Evolutionary conservation across 92 coral and sea anemone genomes (phyloP), one percentile per base, ranked within the genome.

Genomic region (Epizoanthus rinbou): DNA sequence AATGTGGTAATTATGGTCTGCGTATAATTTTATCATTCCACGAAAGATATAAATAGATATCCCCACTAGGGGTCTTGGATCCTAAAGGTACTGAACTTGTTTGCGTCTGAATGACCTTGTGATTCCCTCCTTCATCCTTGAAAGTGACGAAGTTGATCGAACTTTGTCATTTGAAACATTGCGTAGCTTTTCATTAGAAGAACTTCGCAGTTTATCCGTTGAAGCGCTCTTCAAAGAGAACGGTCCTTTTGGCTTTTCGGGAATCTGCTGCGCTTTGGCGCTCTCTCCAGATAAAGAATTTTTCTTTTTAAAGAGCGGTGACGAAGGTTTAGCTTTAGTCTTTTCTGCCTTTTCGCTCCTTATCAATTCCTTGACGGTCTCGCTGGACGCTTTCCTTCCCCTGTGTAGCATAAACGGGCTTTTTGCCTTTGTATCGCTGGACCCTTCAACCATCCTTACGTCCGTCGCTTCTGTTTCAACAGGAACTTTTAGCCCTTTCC

Each of bases 221-320:
- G 82, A 41, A 47, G 82, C 52, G 28, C 71, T 62, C 45, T 22
- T 78, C 74, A 89, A 73, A 23, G 80, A 82, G 69, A 89, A 89
- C 43, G 92, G 92, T 75, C 92, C 92, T 74, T 85, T 89, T 7
- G 88, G 86, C 63, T 88, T 88, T 37, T 88, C 91, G 25, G 72
- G 74, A 16, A 58, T 9, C 58, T 69, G 71, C 43, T 47, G 86
- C 45, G 72, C 7, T 2, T 45, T 41, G 5, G 39, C 21, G 50
- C 64, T 82, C 56, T 89, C 89, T 9, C 62, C 66, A 67, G 11
- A 18, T 22, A 57, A 22, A 2, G 82, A 43, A 2, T 33, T 2
- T 8, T 62, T 78, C 23, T 78, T 78, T 19, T 35, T 78, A 60
- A 62, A 19, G 16, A 56, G 31, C 41, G 82, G 82, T 2, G 82